A percentile compares a stretch with the other conserved stretches of the same genome.
phyloP scores from a whole-genome alignment of 2,113 vertebrate species.

The Otus sunia region DNA sequence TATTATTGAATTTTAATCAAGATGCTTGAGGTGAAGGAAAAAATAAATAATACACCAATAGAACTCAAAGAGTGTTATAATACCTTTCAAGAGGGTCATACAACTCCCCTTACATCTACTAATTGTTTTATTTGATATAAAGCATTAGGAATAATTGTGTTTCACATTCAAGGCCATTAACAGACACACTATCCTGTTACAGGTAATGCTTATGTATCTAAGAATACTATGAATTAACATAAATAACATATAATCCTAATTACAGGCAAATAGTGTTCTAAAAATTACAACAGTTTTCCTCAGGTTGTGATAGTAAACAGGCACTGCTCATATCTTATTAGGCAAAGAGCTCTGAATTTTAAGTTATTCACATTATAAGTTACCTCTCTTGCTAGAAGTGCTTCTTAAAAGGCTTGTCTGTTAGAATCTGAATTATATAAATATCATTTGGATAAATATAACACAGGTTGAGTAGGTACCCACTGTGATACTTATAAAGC shows the following conservation, averaged over 20 bases:
- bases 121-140: not conserved
- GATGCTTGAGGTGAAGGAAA: not conserved
- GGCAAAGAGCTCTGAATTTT: not conserved
- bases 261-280: not conserved
- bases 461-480: not conserved
- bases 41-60: not conserved
- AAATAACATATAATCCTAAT: not conserved
- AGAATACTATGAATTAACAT: not conserved
- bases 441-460: not conserved
- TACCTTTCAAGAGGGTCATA: not conserved
- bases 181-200: not conserved
- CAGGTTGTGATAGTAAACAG: not conserved
- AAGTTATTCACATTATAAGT: not conserved
- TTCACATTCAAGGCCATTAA: not conserved
- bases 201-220: not conserved
- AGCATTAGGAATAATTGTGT: not conserved
- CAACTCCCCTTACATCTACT: not conserved
- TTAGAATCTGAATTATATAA: not conserved
- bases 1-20: not conserved
- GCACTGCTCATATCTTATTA: not conserved
- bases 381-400: not conserved
- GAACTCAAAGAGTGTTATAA: not conserved
- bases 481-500: not conserved
- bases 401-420: constrained; percentile 6
- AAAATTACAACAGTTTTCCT: not conserved